A percentile compares a stretch with the other conserved stretches of the same genome.
phyloP scores from a whole-genome alignment of 2,113 vertebrate genomes.

The Chloropsis hardwickii region DNA sequence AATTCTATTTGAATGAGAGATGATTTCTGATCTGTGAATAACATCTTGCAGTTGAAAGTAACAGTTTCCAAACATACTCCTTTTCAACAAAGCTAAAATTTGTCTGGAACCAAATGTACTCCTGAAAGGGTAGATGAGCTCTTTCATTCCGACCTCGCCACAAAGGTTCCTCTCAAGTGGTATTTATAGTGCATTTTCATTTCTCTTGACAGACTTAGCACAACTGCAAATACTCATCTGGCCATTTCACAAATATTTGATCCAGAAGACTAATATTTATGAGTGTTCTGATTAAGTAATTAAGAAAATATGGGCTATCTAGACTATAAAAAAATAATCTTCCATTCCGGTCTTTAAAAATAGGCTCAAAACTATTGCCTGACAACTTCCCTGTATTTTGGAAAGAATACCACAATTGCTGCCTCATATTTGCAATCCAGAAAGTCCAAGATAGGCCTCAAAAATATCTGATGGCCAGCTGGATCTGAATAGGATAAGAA shows the following conservation, averaged over 20 bases:
- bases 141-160: neutral
- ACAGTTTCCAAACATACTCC: neutral
- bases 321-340: neutral
- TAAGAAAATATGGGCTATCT: conserved; percentile 16
- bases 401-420: neutral
- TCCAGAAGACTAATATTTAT: conserved; percentile 12
- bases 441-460: neutral
- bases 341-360: neutral
- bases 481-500: neutral
- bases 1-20: neutral
- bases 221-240: neutral
- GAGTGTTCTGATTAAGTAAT: conserved; percentile 10
- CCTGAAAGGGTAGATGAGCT: neutral
- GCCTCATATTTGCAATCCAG: neutral
- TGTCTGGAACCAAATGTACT: neutral
- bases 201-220: neutral
- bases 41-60: neutral
- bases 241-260: conserved; percentile 10
- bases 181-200: neutral
- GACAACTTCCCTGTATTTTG: neutral
- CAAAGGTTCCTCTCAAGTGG: neutral
- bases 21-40: neutral
- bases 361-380: neutral
- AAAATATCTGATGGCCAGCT: neutral
- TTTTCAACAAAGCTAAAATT: neutral